Evolutionary conservation across 2,797 vertebrate species (phyloP), one percentile per base, ranked within the genome.

Genomic region (Liasis olivaceus): DNA sequence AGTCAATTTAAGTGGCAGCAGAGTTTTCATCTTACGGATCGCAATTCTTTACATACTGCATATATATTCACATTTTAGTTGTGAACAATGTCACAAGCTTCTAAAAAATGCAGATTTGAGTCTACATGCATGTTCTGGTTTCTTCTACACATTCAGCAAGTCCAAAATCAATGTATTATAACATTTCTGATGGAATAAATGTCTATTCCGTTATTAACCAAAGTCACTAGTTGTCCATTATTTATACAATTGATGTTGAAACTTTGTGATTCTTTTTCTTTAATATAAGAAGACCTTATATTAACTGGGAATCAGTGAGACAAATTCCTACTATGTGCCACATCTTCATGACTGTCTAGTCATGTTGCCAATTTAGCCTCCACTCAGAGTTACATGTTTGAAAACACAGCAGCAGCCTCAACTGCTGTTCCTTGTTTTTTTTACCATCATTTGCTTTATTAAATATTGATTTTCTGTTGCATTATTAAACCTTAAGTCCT

Each of bases 381-480:
- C 97, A 96, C 92, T 20, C 96, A 95, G 97, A 97, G 89, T 24
- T 56, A 86, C 85, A 3, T 93, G 64, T 97, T 97, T 97, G 96
- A 96, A 98, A 98, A 97, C 96, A 96, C 64, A 94, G 77, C 96
- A 93, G 96, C 92, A 89, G 96, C 89, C 96, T 98, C 97, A 97
- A 97, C 97, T 97, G 96, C 96, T 85, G 9, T 97, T 96, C 97
- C 95, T 92, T 97, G 97, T 97, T 98, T 98, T 97, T 96, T 97
- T 97, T 36, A 42, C 97, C 96, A 98, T 98, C 98, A 98, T 98
- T 98, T 98, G 97, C 97, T 98, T 98, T 98, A 98, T 98, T 98
- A 98, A 98, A 98, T 98, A 98, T 98, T 98, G 98, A 98, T 98
- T 98, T 98, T 98, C 97, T 97, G 97, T 98, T 98, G 97, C 98